phyloP scores from a whole-genome alignment of 2,113 vertebrate genomes.

The Jacana jacana region DNA sequence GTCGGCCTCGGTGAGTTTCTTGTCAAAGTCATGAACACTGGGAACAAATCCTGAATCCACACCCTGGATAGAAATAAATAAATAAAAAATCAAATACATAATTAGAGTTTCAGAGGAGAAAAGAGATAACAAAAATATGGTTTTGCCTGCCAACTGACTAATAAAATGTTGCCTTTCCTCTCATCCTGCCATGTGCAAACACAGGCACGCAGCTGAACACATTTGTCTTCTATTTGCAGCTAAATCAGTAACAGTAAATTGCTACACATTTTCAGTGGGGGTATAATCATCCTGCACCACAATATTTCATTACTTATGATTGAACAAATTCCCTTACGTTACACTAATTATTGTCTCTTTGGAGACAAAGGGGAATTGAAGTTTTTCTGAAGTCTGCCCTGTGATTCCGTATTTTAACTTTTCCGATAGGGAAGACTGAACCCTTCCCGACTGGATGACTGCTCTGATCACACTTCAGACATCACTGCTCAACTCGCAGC shows the following conservation, averaged over 20 bases:
- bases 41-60: slow-evolving; percentile 95
- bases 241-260: not conserved
- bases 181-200: not conserved
- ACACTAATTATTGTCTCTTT: slow-evolving; percentile 11
- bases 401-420: not conserved
- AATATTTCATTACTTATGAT: slow-evolving; percentile 12
- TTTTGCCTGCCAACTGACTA: not conserved
- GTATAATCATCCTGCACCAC: not conserved
- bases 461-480: not conserved
- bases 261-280: not conserved
- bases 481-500: not conserved
- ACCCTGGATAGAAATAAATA: slow-evolving; percentile 77
- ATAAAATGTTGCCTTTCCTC: not conserved
- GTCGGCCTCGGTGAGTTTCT: slow-evolving; percentile 96
- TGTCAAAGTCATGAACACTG: slow-evolving; percentile 97
- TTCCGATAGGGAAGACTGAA: not conserved
- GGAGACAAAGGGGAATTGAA: not conserved
- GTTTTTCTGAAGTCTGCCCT: not conserved
- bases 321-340: slow-evolving; percentile 7
- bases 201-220: slow-evolving; percentile 15
- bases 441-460: not conserved
- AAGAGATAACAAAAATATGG: not conserved
- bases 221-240: not conserved
- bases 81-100: not conserved
- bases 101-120: not conserved